phyloP scores from a whole-genome alignment of 2,888 invertebrate genomes.

The Pardosa pseudoannulata region DNA sequence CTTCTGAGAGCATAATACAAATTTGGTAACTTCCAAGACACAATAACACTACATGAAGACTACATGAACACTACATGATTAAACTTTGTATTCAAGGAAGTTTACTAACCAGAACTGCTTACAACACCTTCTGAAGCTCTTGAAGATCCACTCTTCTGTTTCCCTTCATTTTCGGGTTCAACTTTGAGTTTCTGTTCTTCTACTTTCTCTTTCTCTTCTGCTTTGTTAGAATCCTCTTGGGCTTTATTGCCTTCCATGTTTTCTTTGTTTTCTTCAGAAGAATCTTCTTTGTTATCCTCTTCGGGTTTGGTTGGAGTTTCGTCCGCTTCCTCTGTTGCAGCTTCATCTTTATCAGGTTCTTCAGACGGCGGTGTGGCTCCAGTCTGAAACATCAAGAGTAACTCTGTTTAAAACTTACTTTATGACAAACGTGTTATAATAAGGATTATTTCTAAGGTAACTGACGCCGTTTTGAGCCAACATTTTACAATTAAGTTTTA shows the following conservation, averaged over 20 bases:
- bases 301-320: background rate
- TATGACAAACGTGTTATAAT: no score
- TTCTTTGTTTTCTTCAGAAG: slow-evolving; percentile 32
- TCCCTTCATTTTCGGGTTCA: background rate
- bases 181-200: slow-evolving; percentile 1
- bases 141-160: background rate
- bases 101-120: slow-evolving; percentile 45
- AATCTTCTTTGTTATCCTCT: slow-evolving; percentile 17
- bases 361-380: slow-evolving; percentile 1
- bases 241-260: slow-evolving; percentile 12
- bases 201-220: background rate
- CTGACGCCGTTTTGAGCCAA: no score
- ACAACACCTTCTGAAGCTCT: slow-evolving; percentile 19
- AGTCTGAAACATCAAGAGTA: slow-evolving; percentile 1
- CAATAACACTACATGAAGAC: no score
- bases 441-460: no score
- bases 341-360: slow-evolving; percentile 23
- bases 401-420: no score
- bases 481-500: no score
- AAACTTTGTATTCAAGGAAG: no score
- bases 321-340: slow-evolving; percentile 18
- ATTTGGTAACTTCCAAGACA: no score
- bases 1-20: no score
- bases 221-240: background rate
- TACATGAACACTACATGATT: no score